Conservation (phyloP, 2,797 vertebrate species). For the Typhlichthys subterraneus region DNA sequence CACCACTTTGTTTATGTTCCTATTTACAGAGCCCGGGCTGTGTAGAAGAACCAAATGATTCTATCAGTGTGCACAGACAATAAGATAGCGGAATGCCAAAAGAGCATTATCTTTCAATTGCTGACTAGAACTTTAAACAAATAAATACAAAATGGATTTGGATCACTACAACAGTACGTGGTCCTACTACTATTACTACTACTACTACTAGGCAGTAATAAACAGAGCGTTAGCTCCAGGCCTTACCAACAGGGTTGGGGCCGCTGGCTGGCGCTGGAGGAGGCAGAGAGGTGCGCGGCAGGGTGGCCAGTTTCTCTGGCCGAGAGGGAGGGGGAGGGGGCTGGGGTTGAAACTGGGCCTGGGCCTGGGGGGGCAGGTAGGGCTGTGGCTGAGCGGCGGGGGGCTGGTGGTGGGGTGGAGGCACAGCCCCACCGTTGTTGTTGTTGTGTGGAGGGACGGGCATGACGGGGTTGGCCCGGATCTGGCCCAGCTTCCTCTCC, state of each 20-base stretch:
- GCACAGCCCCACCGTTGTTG: slow-evolving; percentile 64
- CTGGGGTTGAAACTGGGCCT: slow-evolving; percentile 64
- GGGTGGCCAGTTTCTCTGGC: slow-evolving; percentile 87
- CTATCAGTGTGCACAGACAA: too few species aligned
- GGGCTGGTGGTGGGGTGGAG: slow-evolving; percentile 72
- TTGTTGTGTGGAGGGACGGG: slow-evolving; percentile 75
- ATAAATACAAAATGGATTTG: too few species aligned
- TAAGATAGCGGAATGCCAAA: too few species aligned
- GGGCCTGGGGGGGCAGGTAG: slow-evolving; percentile 65
- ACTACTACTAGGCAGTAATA: too few species aligned
- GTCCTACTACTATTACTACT: too few species aligned
- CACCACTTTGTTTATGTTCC: too few species aligned
- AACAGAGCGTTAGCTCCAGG: neutral
- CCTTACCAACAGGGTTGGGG: slow-evolving; percentile 56
- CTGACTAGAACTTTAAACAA: too few species aligned
- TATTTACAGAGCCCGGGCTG: too few species aligned
- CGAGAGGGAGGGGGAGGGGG: slow-evolving; percentile 70
- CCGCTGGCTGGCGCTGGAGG: slow-evolving; percentile 68
- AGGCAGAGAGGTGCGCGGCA: slow-evolving; percentile 74
- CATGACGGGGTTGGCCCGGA: slow-evolving; percentile 83
- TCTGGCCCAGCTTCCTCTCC: slow-evolving; percentile 92
- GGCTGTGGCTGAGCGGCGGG: slow-evolving; percentile 60
- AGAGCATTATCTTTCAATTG: too few species aligned
- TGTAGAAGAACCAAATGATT: too few species aligned
- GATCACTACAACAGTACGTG: too few species aligned